Percentiles rank a stretch among this genome's conserved stretches.
Evolutionary conservation across 2,113 vertebrate species (phyloP).

Genomic region (Aix galericulata): DNA sequence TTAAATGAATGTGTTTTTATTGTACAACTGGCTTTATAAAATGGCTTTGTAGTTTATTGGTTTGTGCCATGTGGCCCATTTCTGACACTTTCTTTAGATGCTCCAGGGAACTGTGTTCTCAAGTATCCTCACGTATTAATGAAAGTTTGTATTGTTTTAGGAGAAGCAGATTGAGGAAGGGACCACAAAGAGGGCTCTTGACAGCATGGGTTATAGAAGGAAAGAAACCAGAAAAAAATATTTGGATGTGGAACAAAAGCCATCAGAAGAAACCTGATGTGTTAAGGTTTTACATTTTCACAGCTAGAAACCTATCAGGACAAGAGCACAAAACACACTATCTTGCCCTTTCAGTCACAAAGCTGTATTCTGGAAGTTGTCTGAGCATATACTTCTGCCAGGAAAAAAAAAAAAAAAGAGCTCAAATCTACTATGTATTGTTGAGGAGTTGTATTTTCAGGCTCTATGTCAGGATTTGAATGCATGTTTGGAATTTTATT

Average conservation of each 20-base stretch:
- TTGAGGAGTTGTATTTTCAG: background rate
- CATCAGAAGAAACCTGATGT: background rate
- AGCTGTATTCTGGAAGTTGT: background rate
- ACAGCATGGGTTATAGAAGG: background rate
- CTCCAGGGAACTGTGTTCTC: background rate
- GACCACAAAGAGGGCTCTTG: background rate
- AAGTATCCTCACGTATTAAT: background rate
- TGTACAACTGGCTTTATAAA: background rate
- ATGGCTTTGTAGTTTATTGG: constrained; percentile 14
- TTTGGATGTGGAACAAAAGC: background rate
- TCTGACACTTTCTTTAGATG: background rate
- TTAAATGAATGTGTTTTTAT: background rate
- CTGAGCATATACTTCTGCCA: background rate
- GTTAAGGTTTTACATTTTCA: background rate
- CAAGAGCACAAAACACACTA: background rate
- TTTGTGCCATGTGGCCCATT: background rate
- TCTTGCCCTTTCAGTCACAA: background rate
- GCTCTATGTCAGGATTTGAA: background rate
- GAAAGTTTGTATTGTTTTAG: background rate
- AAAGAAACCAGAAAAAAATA: background rate
- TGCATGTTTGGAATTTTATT: constrained; percentile 15
- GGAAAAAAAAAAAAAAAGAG: background rate
- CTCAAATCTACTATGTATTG: background rate
- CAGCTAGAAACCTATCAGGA: background rate
- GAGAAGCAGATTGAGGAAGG: background rate